These are phyloP conservation scores for Hyles lineata DNA, from an alignment of 2,888 invertebrate species.

Conservation along the genomic window DNA sequence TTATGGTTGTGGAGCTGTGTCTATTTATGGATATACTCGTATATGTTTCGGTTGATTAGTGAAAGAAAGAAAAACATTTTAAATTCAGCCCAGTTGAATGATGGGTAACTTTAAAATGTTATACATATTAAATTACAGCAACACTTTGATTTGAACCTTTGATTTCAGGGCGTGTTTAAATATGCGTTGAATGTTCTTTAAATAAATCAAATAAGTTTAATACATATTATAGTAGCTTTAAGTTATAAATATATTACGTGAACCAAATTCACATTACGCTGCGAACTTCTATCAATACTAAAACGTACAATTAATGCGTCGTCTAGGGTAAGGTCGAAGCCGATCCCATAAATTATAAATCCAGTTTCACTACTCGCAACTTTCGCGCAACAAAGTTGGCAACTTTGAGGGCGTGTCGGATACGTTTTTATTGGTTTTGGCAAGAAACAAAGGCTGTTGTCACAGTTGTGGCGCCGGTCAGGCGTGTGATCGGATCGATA, in stretches of 20 bases:
- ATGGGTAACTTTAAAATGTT: no score
- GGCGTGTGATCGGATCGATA: conserved; percentile 36
- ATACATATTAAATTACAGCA: no score
- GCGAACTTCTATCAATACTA: background rate
- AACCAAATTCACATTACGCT: background rate
- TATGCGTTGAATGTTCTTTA: no score
- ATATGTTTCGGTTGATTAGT: no score
- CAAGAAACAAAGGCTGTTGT: conserved; percentile 27
- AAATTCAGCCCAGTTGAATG: no score
- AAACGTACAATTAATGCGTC: background rate
- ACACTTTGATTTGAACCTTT: no score
- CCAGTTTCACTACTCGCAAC: conserved; percentile 2
- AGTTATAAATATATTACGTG: background rate
- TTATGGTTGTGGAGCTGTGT: no score
- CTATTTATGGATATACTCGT: no score
- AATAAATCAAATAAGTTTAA: background rate
- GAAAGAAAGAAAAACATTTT: no score
- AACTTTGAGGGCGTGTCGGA: background rate
- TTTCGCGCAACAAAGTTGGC: conserved; percentile 11
- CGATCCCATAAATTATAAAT: conserved; percentile 16
- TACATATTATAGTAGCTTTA: background rate
- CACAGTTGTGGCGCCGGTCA: conserved; percentile 36
- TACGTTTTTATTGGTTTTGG: conserved; percentile 30
- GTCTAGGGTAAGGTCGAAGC: background rate
- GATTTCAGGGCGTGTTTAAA: no score